Evolutionary conservation across 2,888 invertebrate genomes (phyloP), one percentile per base, ranked within the genome.

Genomic region (Lasioglossum calceatum): DNA sequence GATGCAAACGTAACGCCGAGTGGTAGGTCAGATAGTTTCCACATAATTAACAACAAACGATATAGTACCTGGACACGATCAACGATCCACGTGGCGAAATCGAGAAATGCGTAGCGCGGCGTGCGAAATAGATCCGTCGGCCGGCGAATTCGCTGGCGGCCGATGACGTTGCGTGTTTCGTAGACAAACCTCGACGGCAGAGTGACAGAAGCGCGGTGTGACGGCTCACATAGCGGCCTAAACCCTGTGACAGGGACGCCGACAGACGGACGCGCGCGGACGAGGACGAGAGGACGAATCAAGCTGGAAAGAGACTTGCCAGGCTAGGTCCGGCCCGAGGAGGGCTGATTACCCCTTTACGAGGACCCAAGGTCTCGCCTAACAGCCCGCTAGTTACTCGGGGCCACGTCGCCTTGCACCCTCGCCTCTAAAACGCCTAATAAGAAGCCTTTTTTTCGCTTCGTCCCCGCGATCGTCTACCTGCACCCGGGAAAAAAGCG

Each of bases 271-370:
- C 88, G 85, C 86, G 86, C 86, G 87, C 87, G 88, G 89, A 90
- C 71, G 39, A 70, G 39, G 70, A 89, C 88, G 89, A 91, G 73
- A 67, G 83, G 84, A 84, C 61, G 87, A 79, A 77, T 70, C 79
- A 79, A 85, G 81, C 79, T 84, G 86, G 86, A 86, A 58, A n/a
- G 89, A 91, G 89, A 90, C 93, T 94, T 93, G 91, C 16, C 36
- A 32, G 23, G 90, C 94, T 94, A 95, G 94, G 95, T 92, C 93
- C 92, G 90, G 84, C 87, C 87, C 86, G 88, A 90, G 90, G 89
- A 93, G 93, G 94, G 93, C 93, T 94, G 95, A 95, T 95, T 95
- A 95, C 95, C 95, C 95, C 95, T 95, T 95, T 95, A 95, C 92
- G 92, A 93, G 90, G 85, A 88, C 91, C 92, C 94, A 95, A 95